These are phyloP conservation scores for Malurus alboscapulatus DNA, from an alignment of 2,113 vertebrate genomes.

Conservation along the genomic window DNA sequence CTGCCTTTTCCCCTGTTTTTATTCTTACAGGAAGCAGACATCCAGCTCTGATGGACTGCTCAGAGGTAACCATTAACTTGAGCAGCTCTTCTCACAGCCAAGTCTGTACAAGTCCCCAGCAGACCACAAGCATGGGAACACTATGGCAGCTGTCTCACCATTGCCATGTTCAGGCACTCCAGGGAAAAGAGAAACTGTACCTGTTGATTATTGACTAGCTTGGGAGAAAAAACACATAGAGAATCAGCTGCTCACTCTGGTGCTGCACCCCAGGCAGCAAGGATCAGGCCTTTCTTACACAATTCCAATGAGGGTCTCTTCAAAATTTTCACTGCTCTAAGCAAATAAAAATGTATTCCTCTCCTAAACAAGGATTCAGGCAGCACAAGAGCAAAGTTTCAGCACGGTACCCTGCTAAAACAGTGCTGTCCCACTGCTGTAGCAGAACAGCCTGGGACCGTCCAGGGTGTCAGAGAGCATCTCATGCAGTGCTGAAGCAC, in stretches of 20 bases:
- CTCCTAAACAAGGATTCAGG: neutral
- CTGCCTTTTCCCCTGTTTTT: rapidly evolving
- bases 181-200: neutral
- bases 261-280: neutral
- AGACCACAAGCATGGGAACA: neutral
- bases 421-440: neutral
- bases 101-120: neutral
- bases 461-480: neutral
- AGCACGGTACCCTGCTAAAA: neutral
- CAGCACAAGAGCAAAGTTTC: neutral
- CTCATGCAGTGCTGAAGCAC: neutral
- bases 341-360: neutral
- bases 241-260: neutral
- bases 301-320: neutral
- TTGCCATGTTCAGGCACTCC: neutral
- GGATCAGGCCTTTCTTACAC: neutral
- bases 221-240: neutral
- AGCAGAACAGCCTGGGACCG: neutral
- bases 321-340: neutral
- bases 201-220: slow-evolving; percentile 7
- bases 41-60: neutral
- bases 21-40: neutral
- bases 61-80: neutral
- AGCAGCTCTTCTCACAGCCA: neutral
- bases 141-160: neutral